Evolutionary conservation across 2,888 invertebrate genomes (phyloP), one percentile per base, ranked within the genome.

Genomic region (Plagodis dolabraria): DNA sequence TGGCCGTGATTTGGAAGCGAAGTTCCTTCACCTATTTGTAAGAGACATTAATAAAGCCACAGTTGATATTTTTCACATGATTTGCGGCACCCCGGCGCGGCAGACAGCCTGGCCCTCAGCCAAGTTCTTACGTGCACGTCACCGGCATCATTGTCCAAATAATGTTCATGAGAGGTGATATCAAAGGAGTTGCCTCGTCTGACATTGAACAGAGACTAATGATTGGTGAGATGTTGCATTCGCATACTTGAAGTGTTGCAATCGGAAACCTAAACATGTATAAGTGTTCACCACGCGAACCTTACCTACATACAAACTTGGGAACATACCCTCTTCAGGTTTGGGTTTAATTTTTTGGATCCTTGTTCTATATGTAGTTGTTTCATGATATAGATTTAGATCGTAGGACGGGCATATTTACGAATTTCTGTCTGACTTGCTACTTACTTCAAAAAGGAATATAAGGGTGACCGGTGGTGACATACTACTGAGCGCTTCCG

Each of bases 51-150:
- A 64, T 65, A 58, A 55, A 65, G 53, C 53, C 60, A 48, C 60
- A 61, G 60, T 63, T 63, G 42, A 60, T 63, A 64, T 57, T 60
- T 63, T 63, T 63, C 60, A 47, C 50, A 58, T 66, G 48, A 65
- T 62, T 58, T 54, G 61, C 50, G 60, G 53, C 47, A 47, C 59
- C 44, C 54, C 49, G 22, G 22, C 22, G 22, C 22, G 59, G 60
- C 53, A 67, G 69, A 64, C 68, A 51, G 46, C 10, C 69, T 74
- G 73, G 73, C 67, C 38, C 6, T 11, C 6, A 6, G 68, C 73
- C 73, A 73, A 65, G 22, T 40, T 8, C 40, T 40, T 40, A 10
- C 43, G 44, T 5, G 10, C 53, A 56, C 60, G 66, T 67, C 65
- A 63, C 57, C 54, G 45, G 64, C 53, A 66, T 68, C 61, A 67